These are phyloP conservation scores for Acanthiza pusilla DNA, from an alignment of 2,797 vertebrate genomes.

Conservation along the genomic window DNA sequence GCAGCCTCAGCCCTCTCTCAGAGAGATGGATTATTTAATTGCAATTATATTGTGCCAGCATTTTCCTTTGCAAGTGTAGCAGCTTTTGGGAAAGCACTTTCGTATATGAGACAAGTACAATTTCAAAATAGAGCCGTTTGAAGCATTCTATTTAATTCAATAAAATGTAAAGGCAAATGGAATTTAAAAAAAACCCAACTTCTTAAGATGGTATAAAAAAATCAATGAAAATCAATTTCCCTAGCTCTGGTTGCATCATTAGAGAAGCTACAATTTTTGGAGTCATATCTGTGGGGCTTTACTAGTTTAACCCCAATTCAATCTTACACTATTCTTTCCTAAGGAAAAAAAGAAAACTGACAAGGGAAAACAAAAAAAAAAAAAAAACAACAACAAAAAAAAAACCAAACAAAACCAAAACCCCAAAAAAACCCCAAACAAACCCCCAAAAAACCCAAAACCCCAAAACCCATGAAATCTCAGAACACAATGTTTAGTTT, in stretches of 20 bases:
- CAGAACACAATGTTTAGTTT: neutral
- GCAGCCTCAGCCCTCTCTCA: neutral
- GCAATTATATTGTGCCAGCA: neutral
- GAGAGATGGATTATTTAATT: neutral
- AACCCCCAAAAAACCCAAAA: neutral
- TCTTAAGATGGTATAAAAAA: neutral
- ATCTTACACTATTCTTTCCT: neutral
- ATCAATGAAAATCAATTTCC: constrained; percentile 25
- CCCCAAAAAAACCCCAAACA: neutral
- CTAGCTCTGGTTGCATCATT: neutral
- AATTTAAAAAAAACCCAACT: neutral
- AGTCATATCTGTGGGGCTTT: neutral
- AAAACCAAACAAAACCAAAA: neutral
- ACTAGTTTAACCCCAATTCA: neutral
- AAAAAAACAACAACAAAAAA: too few relatives aligned
- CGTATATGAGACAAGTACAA: fast-evolving
- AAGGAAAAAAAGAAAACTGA: neutral
- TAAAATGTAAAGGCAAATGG: neutral
- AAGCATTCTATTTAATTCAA: constrained; percentile 4
- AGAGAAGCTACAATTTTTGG: neutral
- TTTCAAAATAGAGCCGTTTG: neutral
- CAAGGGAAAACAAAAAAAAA: neutral
- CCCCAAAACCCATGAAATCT: neutral
- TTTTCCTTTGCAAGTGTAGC: neutral
- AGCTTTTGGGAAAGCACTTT: neutral